These are phyloP conservation scores for Falco berigora DNA, from an alignment of 2,797 vertebrate species.

Conservation along the genomic window DNA sequence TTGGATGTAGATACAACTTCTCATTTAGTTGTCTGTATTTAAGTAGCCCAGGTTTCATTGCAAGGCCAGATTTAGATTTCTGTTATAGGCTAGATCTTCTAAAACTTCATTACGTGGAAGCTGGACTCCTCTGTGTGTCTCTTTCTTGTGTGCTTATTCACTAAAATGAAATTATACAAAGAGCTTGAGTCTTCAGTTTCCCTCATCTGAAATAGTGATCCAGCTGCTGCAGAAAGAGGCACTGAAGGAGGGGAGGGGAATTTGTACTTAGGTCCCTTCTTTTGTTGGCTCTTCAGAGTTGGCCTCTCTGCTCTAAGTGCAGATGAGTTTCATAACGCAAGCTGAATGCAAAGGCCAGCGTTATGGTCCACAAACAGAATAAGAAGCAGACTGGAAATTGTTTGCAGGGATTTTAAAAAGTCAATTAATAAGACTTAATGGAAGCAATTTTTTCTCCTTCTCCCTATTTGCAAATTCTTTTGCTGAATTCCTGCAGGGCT, in stretches of 20 bases:
- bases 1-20: background rate
- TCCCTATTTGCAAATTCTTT: background rate
- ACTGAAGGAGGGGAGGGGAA: background rate
- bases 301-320: background rate
- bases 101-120: background rate
- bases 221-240: background rate
- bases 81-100: background rate
- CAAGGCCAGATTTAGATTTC: background rate
- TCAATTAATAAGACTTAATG: background rate
- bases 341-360: background rate
- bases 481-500: background rate
- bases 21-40: background rate
- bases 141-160: background rate
- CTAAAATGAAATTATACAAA: background rate
- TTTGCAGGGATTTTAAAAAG: background rate
- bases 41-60: background rate
- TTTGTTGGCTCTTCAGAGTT: background rate
- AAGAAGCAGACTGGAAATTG: background rate
- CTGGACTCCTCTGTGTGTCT: background rate
- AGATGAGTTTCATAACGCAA: background rate
- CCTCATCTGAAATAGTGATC: background rate
- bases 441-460: background rate
- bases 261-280: background rate
- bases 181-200: background rate
- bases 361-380: background rate